Evolutionary conservation across 2,888 invertebrate species (phyloP), one percentile per base, ranked within the genome.

Genomic region (Steinernema hermaphroditum): DNA sequence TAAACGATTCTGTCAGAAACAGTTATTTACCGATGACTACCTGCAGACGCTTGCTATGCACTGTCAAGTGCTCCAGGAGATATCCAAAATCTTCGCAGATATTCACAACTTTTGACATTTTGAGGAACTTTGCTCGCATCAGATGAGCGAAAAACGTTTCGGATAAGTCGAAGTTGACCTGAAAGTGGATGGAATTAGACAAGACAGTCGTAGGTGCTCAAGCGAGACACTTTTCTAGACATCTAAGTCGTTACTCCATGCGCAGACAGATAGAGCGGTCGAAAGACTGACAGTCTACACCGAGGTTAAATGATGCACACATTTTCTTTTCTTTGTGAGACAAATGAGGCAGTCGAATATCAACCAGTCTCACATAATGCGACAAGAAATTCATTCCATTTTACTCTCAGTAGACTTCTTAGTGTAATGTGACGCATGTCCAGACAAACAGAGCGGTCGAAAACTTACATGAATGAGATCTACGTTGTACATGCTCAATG

Each of bases 401-500:
- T n/a, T n/a, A n/a, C n/a, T n/a, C n/a, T n/a, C n/a, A n/a, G n/a
- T n/a, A n/a, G n/a, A n/a, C n/a, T n/a, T n/a, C n/a, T n/a, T n/a
- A n/a, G n/a, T n/a, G n/a, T n/a, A n/a, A n/a, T n/a, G n/a, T n/a
- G n/a, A n/a, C n/a, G n/a, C n/a, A n/a, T n/a, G n/a, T n/a, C n/a
- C n/a, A n/a, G n/a, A n/a, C 19, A 54, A 46, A n/a, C 14, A 46
- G 46, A 46, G 16, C 46, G 43, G 16, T 12, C 43, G 43, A 12
- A 16, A 8, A 6, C 62, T 62, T 34, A 62, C 62, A 32, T 62
- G 62, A 34, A 62, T 62, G 62, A 62, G 62, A 62, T 62, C 62
- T 6, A 62, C 62, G 19, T 62, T 62, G 62, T 27, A 62, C 29
- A 62, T 62, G 29, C 62, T 62, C 2, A 62, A 32, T 2, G 62